These are phyloP conservation scores for Chromobotia macracanthus DNA, from an alignment of 2,797 vertebrate genomes.

Conservation along the genomic window DNA sequence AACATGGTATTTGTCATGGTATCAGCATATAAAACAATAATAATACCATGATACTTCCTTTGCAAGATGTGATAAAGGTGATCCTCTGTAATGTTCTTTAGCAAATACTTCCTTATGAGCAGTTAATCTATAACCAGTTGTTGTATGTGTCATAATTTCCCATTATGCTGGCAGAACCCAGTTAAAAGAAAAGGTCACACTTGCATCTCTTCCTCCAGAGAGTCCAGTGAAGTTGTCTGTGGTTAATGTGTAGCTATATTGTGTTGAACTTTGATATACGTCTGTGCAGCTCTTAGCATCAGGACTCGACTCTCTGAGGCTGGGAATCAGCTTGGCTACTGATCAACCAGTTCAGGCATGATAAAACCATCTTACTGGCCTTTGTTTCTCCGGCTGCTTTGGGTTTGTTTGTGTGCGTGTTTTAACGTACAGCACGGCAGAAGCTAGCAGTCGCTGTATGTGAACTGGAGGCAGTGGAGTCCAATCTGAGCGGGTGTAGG, in stretches of 20 bases:
- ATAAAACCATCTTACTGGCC: slow-evolving; percentile 47
- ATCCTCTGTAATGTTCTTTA: background rate
- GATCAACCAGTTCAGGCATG: slow-evolving; percentile 60
- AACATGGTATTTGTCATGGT: too few species aligned
- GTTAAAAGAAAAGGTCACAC: slow-evolving; percentile 46
- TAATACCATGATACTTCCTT: background rate
- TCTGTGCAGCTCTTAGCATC: slow-evolving; percentile 42
- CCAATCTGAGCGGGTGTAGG: slow-evolving; percentile 50
- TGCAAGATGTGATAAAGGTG: background rate
- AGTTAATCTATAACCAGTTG: slow-evolving; percentile 30
- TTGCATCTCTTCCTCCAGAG: slow-evolving; percentile 50
- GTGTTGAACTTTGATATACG: slow-evolving; percentile 61
- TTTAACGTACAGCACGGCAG: slow-evolving; percentile 5
- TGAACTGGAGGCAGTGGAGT: slow-evolving; percentile 35
- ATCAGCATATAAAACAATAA: background rate
- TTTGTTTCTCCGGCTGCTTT: slow-evolving; percentile 7
- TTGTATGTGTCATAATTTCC: slow-evolving; percentile 7
- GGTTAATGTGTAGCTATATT: slow-evolving; percentile 68
- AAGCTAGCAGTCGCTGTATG: slow-evolving; percentile 33
- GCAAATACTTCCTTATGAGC: slow-evolving; percentile 27
- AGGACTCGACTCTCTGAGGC: slow-evolving; percentile 47
- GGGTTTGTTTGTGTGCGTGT: slow-evolving; percentile 15
- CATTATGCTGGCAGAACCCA: background rate
- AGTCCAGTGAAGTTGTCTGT: slow-evolving; percentile 45
- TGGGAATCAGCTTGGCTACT: slow-evolving; percentile 55